Evolutionary conservation across 2,888 invertebrate species (phyloP).

Genomic region (Sthenelais limicola): DNA sequence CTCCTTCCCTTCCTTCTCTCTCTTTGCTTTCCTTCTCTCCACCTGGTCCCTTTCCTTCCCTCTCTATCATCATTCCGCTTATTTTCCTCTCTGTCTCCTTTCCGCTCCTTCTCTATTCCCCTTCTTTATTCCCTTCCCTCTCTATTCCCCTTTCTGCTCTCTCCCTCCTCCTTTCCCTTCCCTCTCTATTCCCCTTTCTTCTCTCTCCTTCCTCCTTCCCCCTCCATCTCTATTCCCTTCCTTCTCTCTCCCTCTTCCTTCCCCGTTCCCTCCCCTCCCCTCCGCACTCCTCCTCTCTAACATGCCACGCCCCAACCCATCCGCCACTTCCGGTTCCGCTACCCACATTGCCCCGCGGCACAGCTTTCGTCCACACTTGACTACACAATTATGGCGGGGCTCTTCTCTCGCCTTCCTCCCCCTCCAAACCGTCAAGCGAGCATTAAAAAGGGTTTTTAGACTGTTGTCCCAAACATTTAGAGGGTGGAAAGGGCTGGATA

Average conservation of each 20-base stretch:
- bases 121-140: not conserved
- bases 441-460: too few relatives aligned
- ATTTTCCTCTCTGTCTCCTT: not conserved
- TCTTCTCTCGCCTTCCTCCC: too few relatives aligned
- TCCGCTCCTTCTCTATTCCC: not conserved
- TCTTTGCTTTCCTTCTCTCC: not conserved
- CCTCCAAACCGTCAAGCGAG: too few relatives aligned
- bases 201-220: constrained; percentile 1
- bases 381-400: too few relatives aligned
- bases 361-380: too few relatives aligned
- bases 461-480: too few relatives aligned
- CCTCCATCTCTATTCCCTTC: not conserved
- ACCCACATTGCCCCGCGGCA: too few relatives aligned
- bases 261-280: not conserved
- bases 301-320: not conserved
- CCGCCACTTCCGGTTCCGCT: constrained; percentile 2
- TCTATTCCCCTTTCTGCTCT: not conserved
- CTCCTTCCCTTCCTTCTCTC: not conserved
- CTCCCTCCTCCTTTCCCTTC: not conserved
- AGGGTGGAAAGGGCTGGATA: too few relatives aligned
- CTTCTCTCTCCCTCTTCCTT: too few relatives aligned
- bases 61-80: not conserved
- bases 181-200: not conserved
- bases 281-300: not conserved
- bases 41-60: not conserved